A percentile compares a stretch with the other conserved stretches of the same genome.
phyloP scores from a whole-genome alignment of 2,888 invertebrate species.

The Deilephila elpenor region DNA sequence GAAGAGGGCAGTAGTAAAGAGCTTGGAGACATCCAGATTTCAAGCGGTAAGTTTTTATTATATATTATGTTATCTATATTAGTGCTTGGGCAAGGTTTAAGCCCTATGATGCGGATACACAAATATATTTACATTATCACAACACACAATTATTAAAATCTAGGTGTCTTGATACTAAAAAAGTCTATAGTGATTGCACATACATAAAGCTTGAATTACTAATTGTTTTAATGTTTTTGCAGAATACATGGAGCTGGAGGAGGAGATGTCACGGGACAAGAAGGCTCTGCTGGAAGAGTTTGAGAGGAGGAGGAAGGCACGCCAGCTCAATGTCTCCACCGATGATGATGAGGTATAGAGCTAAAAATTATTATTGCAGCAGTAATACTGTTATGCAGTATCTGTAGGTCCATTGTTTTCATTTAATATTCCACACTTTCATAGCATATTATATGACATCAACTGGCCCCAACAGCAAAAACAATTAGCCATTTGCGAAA shows the following conservation, averaged over 20 bases:
- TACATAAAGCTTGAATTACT: neutral
- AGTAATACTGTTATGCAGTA: too few species aligned
- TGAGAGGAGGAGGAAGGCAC: conserved; percentile 95
- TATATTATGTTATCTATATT: neutral
- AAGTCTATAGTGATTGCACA: too few species aligned
- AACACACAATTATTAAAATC: neutral
- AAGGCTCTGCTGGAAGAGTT: conserved; percentile 97
- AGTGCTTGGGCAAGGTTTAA: too few species aligned
- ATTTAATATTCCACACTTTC: too few species aligned
- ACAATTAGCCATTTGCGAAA: too few species aligned
- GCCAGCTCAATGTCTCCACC: conserved; percentile 98
- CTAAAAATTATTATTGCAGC: too few species aligned
- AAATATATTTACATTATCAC: too few species aligned
- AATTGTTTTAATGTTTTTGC: conserved; percentile 30
- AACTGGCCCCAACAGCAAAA: too few species aligned
- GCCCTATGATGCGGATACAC: too few species aligned
- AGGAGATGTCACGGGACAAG: conserved; percentile 94
- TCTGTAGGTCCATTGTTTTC: too few species aligned
- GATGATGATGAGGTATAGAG: conserved; percentile 95
- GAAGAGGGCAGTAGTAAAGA: conserved; percentile 86
- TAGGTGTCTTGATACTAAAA: neutral
- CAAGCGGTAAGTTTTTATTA: conserved; percentile 79
- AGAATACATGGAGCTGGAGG: conserved; percentile 95
- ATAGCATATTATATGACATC: too few species aligned
- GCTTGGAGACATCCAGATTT: conserved; percentile 87